Evolutionary conservation across 1,140 invertebrate species (phyloP).

Genomic region (Venturia canescens): DNA sequence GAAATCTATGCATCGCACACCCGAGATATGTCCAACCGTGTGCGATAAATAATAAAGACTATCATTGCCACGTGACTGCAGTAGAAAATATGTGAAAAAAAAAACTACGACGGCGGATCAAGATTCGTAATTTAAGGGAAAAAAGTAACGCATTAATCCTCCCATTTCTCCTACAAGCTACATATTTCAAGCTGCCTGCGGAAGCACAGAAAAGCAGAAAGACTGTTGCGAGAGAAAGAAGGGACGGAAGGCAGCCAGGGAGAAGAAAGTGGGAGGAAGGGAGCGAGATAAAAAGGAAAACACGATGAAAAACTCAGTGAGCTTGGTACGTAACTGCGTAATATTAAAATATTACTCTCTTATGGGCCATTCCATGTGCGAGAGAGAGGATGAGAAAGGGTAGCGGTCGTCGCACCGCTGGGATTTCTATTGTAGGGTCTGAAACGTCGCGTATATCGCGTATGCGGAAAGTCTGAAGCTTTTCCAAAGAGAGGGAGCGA

Average conservation of each 20-base stretch:
- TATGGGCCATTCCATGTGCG: background rate
- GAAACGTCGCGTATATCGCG: background rate
- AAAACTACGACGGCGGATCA: no score
- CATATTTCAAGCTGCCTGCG: background rate
- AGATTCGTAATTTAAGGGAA: no score
- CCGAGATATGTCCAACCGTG: no score
- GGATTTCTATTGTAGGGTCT: background rate
- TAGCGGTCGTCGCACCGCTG: background rate
- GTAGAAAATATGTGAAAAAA: no score
- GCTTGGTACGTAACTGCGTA: slow-evolving; percentile 1
- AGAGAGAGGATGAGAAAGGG: background rate
- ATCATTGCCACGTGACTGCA: no score
- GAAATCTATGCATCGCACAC: no score
- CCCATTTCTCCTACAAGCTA: no score
- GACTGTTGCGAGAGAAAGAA: no score
- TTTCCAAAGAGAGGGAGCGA: background rate
- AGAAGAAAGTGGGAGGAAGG: background rate
- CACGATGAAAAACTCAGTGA: background rate
- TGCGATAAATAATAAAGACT: no score
- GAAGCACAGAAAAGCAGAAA: background rate
- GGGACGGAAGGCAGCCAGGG: no score
- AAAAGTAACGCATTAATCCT: no score
- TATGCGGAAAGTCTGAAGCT: background rate
- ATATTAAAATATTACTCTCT: slow-evolving; percentile 18
- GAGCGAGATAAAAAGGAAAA: background rate